Percentiles rank a stretch among this genome's conserved stretches.
These are phyloP conservation scores for Murina feae DNA, from an alignment of 2,113 vertebrate species.

Conservation along the genomic window DNA sequence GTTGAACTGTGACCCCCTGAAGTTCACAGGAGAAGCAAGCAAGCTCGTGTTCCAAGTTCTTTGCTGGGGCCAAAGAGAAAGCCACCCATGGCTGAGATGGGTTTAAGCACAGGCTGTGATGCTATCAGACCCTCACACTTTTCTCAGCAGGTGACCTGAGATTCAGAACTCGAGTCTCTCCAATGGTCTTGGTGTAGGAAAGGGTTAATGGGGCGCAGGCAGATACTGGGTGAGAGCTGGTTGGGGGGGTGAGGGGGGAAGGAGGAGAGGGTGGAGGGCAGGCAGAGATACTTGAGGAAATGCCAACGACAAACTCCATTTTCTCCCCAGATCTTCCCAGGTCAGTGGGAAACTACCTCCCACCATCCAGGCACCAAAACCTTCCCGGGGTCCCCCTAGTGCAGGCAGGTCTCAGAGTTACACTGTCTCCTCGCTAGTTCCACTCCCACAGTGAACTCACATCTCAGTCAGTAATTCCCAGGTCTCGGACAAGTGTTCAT, in stretches of 20 bases:
- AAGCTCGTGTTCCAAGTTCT: background rate
- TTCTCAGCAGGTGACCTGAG: background rate
- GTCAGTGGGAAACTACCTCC: background rate
- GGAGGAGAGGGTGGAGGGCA: too few species aligned
- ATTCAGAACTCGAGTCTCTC: background rate
- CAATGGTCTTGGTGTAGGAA: background rate
- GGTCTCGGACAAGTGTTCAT: background rate
- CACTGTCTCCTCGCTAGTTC: too few species aligned
- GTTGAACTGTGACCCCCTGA: background rate
- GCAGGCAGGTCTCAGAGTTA: background rate
- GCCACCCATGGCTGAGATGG: background rate
- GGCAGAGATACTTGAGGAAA: background rate
- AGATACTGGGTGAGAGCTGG: background rate
- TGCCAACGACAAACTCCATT: background rate
- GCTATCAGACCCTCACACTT: background rate
- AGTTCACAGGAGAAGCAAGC: background rate
- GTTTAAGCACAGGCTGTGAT: background rate
- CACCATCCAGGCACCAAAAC: background rate
- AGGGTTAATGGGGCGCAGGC: background rate
- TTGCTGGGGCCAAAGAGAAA: background rate
- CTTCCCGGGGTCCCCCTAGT: background rate
- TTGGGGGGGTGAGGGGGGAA: too few species aligned
- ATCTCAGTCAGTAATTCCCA: background rate
- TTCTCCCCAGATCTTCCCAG: background rate
- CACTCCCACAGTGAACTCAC: too few species aligned